These are phyloP conservation scores for Nesometra sesokonis DNA, from an alignment of 35 echinoderm and acorn worm species.

Conservation along the genomic window DNA sequence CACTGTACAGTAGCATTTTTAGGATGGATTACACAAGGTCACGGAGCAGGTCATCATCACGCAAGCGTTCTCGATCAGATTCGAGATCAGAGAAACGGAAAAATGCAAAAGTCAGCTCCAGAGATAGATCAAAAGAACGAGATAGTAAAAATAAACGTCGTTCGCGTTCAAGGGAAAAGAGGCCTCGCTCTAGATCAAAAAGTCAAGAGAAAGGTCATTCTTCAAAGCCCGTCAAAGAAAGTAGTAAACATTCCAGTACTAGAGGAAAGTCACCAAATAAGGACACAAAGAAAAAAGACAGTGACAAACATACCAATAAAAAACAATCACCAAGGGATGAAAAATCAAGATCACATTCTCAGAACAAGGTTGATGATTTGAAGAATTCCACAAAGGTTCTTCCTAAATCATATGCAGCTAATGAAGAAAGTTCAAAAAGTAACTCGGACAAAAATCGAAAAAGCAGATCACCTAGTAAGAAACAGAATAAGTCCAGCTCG, in stretches of 20 bases:
- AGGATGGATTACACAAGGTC: not conserved
- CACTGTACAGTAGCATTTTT: too few relatives aligned
- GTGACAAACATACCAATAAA: not conserved
- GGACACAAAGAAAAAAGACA: not conserved
- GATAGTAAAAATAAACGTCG: not conserved
- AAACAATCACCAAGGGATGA: not conserved
- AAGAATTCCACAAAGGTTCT: not conserved
- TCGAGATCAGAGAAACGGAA: not conserved
- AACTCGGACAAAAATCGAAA: not conserved
- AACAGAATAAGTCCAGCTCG: not conserved
- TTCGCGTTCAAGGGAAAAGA: not conserved
- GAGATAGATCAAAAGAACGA: not conserved
- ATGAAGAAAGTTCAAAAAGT: not conserved
- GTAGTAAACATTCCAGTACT: not conserved
- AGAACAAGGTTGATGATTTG: not conserved
- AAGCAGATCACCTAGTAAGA: not conserved
- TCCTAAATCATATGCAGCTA: not conserved
- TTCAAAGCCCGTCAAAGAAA: not conserved
- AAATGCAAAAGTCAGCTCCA: not conserved
- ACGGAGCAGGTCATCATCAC: not conserved
- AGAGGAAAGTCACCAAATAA: not conserved
- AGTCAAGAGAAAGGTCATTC: not conserved
- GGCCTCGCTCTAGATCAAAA: not conserved
- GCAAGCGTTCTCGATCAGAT: not conserved
- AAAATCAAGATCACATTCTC: not conserved